Percentiles rank a stretch among this genome's conserved stretches.
Conservation (phyloP, 35 echinoderm and acorn worm genomes). For the Stichopus chloronotus region DNA sequence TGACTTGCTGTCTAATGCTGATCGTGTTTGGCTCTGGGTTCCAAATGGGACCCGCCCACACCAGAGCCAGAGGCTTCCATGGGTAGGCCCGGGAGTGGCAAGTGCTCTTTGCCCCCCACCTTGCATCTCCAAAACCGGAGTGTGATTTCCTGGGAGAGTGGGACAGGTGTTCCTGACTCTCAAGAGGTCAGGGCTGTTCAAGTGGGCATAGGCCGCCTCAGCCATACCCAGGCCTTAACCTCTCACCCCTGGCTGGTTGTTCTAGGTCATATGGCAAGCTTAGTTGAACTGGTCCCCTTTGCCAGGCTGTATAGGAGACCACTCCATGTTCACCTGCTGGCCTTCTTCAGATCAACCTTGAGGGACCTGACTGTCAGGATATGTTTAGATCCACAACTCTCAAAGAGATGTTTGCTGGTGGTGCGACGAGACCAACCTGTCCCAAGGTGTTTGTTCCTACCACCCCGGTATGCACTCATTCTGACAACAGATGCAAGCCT, state of each 20-base stretch:
- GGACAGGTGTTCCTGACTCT: background rate
- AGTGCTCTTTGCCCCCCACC: too few relatives aligned
- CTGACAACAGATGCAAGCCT: background rate
- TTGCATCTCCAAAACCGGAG: too few relatives aligned
- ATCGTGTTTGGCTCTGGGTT: too few relatives aligned
- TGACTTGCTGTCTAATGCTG: too few relatives aligned
- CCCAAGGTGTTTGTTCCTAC: background rate
- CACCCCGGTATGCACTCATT: background rate
- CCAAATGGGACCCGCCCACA: too few relatives aligned
- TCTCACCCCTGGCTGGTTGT: background rate
- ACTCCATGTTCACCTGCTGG: slow-evolving; percentile 28
- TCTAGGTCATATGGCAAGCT: background rate
- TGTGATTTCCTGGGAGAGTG: too few relatives aligned
- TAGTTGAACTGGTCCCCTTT: background rate
- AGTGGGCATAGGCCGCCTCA: background rate
- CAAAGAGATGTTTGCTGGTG: background rate
- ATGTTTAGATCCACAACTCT: background rate
- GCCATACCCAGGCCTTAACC: background rate
- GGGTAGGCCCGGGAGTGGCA: too few relatives aligned
- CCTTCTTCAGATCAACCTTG: background rate
- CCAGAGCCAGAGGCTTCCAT: too few relatives aligned
- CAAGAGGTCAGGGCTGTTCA: background rate
- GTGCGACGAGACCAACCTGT: background rate
- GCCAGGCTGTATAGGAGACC: slow-evolving; percentile 11
- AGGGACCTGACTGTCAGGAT: background rate